These are phyloP conservation scores for Drosophila neocordata DNA, from an alignment of 1,140 invertebrate species.

Conservation along the genomic window DNA sequence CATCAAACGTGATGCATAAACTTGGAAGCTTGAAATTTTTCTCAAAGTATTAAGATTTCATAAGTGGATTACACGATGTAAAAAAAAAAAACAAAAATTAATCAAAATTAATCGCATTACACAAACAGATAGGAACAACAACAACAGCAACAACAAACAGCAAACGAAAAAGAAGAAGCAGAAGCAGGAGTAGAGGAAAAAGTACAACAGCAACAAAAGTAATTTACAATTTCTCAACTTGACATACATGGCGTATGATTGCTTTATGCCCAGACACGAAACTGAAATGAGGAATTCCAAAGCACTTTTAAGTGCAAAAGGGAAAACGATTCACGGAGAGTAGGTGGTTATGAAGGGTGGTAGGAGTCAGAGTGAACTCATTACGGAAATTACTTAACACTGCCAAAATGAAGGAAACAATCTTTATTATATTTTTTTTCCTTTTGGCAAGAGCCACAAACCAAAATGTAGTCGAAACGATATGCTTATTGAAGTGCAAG, in stretches of 20 bases:
- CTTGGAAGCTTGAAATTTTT: slow-evolving; percentile 25
- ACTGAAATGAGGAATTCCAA: slow-evolving; percentile 45
- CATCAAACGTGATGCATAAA: slow-evolving; percentile 2
- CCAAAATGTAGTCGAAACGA: slow-evolving; percentile 40
- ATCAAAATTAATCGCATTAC: slow-evolving; percentile 76
- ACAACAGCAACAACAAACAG: slow-evolving; percentile 5
- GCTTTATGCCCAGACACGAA: slow-evolving; percentile 40
- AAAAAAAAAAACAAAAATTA: slow-evolving; percentile 47
- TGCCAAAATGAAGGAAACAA: slow-evolving; percentile 40
- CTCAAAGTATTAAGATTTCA: slow-evolving; percentile 46
- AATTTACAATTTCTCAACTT: slow-evolving; percentile 56
- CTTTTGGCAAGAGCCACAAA: background rate
- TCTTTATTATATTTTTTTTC: background rate
- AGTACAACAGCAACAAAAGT: slow-evolving; percentile 40
- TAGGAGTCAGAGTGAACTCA: slow-evolving; percentile 57
- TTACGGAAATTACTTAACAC: slow-evolving; percentile 77
- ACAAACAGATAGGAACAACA: slow-evolving; percentile 41
- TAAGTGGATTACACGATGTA: slow-evolving; percentile 47
- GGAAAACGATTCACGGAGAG: background rate
- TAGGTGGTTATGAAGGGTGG: background rate
- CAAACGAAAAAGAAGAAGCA: background rate
- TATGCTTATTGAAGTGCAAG: slow-evolving; percentile 68
- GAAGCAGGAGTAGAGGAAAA: background rate
- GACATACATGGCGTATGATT: slow-evolving; percentile 70
- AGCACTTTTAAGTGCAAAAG: slow-evolving; percentile 69